phyloP scores from a whole-genome alignment of 2,113 vertebrate species.

The Mus musculus region GRCm39 chr12:25983501-25984000 shows the following conservation, averaged over 20 bases:
- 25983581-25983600: not conserved
- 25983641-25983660: not conserved
- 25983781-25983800: not conserved
- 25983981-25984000: fast-evolving
- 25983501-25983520: not conserved
- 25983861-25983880: not conserved
- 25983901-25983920: not conserved
- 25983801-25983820: not conserved
- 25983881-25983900: not conserved
- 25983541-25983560: constrained; percentile 48
- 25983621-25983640: not conserved
- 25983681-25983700: not conserved
- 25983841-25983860: not conserved
- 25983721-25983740: not conserved
- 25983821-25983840: not conserved
- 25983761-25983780: not conserved
- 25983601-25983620: constrained; percentile 24
- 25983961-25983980: fast-evolving
- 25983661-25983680: not conserved
- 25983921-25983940: not conserved
- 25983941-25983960: not conserved
- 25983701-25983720: not conserved
- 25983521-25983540: not conserved
- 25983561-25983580: not conserved
- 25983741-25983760: not conserved